phyloP scores from a whole-genome alignment of 1,140 invertebrate genomes.

The Heliconius hewitsoni region DNA sequence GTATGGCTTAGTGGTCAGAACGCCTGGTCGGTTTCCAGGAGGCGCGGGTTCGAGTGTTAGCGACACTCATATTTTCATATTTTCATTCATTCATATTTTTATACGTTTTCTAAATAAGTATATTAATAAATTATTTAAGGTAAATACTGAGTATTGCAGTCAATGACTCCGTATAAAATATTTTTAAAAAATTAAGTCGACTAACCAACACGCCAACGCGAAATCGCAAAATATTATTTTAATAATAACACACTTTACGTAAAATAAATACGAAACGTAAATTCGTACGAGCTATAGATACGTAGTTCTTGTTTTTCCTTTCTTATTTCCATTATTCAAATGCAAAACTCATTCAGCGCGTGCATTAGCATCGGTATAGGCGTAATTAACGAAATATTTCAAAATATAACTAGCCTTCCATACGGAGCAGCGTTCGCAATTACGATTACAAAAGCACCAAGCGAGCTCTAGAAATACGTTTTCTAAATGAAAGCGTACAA shows the following conservation, averaged over 20 bases:
- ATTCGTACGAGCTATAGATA: background rate
- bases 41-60: no score
- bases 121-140: background rate
- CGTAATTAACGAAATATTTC: constrained; percentile 38
- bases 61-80: no score
- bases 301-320: background rate
- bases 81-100: no score
- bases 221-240: background rate
- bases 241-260: background rate
- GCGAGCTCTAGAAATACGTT: constrained; percentile 54
- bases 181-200: background rate
- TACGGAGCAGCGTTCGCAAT: constrained; percentile 48
- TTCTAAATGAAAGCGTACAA: constrained; percentile 57
- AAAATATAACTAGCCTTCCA: constrained; percentile 33
- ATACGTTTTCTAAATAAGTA: no score
- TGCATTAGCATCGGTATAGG: constrained; percentile 17
- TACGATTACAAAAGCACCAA: constrained; percentile 58
- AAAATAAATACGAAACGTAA: background rate
- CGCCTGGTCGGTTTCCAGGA: no score
- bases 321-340: background rate
- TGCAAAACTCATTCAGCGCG: background rate
- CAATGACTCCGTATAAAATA: background rate
- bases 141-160: background rate
- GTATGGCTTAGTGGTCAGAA: no score
- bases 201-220: background rate